Evolutionary conservation across 2,888 invertebrate species (phyloP).

Genomic region (Cryptophagus acutangulus): DNA sequence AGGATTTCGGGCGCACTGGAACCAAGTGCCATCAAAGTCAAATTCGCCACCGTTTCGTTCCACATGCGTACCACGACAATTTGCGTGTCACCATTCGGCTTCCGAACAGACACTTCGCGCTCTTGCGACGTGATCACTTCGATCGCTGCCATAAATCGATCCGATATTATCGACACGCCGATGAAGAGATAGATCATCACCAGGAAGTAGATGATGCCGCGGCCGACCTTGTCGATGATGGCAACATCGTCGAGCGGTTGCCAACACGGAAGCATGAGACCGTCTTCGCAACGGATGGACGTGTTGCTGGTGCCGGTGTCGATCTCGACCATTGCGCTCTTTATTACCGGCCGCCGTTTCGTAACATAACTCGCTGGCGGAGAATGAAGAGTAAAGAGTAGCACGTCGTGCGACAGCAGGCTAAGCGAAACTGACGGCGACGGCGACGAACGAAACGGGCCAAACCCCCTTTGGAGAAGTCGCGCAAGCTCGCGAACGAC

Average conservation of each 20-base stretch:
- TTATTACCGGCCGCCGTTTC: slow-evolving; percentile 10
- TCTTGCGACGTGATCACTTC: slow-evolving; percentile 96
- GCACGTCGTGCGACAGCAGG: slow-evolving; percentile 25
- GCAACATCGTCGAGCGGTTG: slow-evolving; percentile 72
- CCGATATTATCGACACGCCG: slow-evolving; percentile 97
- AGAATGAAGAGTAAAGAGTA: slow-evolving; percentile 21
- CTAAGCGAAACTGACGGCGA: slow-evolving; percentile 31
- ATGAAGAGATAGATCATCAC: slow-evolving; percentile 91
- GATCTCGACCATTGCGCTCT: slow-evolving; percentile 27
- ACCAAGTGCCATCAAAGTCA: slow-evolving; percentile 97
- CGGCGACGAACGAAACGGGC: no score
- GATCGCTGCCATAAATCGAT: slow-evolving; percentile 98
- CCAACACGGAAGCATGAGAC: slow-evolving; percentile 88
- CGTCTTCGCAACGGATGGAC: slow-evolving; percentile 63
- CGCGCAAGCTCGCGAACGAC: slow-evolving; percentile 31
- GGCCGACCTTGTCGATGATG: slow-evolving; percentile 69
- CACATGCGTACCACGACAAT: slow-evolving; percentile 91
- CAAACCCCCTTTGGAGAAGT: slow-evolving; percentile 32
- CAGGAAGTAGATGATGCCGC: slow-evolving; percentile 88
- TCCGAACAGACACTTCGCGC: slow-evolving; percentile 86
- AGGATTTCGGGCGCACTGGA: slow-evolving; percentile 98
- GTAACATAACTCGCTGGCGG: slow-evolving; percentile 8
- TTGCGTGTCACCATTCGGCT: slow-evolving; percentile 81
- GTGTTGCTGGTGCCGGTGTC: slow-evolving; percentile 18
- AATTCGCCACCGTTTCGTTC: slow-evolving; percentile 99